These are phyloP conservation scores for Bos indicus DNA, from an alignment of 2,113 vertebrate species.

Conservation along the genomic window DNA sequence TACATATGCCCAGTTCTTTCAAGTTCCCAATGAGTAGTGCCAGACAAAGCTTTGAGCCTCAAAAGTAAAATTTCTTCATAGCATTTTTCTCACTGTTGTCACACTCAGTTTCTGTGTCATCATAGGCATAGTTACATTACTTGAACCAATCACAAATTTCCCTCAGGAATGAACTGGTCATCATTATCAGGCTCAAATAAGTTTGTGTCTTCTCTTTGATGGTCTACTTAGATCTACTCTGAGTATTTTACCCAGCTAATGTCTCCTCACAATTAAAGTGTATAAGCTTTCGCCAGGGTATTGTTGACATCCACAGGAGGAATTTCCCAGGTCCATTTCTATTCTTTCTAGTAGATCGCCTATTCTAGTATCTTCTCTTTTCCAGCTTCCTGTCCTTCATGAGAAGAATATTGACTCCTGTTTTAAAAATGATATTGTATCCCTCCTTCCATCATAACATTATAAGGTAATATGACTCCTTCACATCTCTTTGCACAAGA, in stretches of 20 bases:
- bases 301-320: neutral
- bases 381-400: neutral
- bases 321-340: neutral
- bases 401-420: neutral
- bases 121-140: neutral
- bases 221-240: neutral
- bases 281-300: neutral
- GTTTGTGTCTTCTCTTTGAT: neutral
- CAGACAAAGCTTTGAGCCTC: neutral
- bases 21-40: neutral
- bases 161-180: neutral
- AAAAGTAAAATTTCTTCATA: neutral
- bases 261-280: neutral
- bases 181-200: neutral
- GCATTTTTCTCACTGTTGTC: neutral
- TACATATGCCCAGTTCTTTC: neutral
- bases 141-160: neutral
- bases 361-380: neutral
- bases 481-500: neutral
- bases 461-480: neutral
- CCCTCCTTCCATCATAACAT: neutral
- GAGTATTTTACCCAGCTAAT: neutral
- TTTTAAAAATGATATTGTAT: neutral
- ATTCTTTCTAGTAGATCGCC: neutral
- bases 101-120: neutral